Base-by-base conservation (phyloP, 64 coral and sea anemone species). In the Platygyra sinensis region DNA sequence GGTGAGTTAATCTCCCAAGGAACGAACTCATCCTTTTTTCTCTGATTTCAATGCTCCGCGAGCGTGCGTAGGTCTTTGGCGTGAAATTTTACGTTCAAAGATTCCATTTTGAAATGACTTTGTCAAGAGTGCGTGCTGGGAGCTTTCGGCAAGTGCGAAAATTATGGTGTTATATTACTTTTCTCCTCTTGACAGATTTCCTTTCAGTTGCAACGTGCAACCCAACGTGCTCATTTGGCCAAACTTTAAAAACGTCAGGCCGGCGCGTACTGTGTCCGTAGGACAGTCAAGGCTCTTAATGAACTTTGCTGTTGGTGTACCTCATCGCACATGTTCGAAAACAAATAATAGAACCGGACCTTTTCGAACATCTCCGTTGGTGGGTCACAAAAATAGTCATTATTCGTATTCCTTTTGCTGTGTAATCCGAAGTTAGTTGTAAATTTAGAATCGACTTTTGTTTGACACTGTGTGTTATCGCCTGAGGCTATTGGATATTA, bases 391-490 rank as follows among this genome's bases (percentile, higher is more conserved):
- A 72, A 85, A 50, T 82, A 84, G 33, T 36, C 33, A n/a, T 11
- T 14, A 20, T 25, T 16, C 9, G 24, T 72, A n/a, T 85, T 51
- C 52, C 39, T 15, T 64, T 51, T 39, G 62, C 39, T 28, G 51
- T 39, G 42, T 46, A 85, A 72, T 85, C 24, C 14, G 2, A 71
- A 71, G 62, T 71, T 30, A 72, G 32, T 67, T 5, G 36, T 85
- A 85, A 85, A 71, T 85, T 85, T 85, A 71, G 62, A 85, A 42
- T 51, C 63, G 24, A 72, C 38, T 72, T 67, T 72, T 85, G 81
- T 85, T 24, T 52, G 33, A 12, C 63, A 12, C 81, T 72, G 81
- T 51, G 36, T 52, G 81, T 7, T 4, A 67, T 83, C 24, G 81
- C 81, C 81, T 3, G 0, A 30, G 81, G 81, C 60, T 72, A 72